Percentiles rank a stretch among this genome's conserved stretches.
Evolutionary conservation across 2,888 invertebrate genomes (phyloP).

Genomic region (Rhyacophila evoluta): DNA sequence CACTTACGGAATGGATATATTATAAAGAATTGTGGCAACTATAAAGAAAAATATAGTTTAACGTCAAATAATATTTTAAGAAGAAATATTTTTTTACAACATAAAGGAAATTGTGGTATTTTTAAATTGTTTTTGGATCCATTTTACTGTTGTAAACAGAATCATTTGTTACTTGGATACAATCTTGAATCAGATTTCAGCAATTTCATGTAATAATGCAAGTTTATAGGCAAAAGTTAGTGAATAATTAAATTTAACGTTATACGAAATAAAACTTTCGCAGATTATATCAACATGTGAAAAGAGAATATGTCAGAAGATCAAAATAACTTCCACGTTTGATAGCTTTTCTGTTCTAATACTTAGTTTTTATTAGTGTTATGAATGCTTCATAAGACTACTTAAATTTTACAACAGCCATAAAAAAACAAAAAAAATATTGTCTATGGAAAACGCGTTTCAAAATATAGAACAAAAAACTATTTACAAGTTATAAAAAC

Average conservation of each 20-base stretch:
- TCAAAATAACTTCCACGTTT: constrained; percentile 4
- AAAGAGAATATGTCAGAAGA: background rate
- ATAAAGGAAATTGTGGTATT: no score
- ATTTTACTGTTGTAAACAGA: background rate
- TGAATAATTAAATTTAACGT: constrained; percentile 16
- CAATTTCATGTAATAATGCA: background rate
- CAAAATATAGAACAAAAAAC: background rate
- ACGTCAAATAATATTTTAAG: no score
- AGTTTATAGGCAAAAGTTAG: background rate
- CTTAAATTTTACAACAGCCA: background rate
- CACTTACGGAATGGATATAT: no score
- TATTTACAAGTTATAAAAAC: background rate
- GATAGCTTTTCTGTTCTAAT: background rate
- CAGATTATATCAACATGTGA: background rate
- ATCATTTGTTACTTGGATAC: background rate
- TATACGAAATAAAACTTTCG: background rate
- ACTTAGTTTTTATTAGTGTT: constrained; percentile 14
- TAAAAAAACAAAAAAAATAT: background rate
- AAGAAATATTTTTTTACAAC: no score
- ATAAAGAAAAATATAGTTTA: no score
- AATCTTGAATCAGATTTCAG: background rate
- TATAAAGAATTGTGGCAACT: no score
- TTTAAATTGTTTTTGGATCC: no score
- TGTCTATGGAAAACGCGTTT: background rate
- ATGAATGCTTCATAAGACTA: background rate